Percentiles rank a stretch among this genome's conserved stretches.
These are phyloP conservation scores for Heterochromis multidens DNA, from an alignment of 2,113 vertebrate species.

Conservation along the genomic window DNA sequence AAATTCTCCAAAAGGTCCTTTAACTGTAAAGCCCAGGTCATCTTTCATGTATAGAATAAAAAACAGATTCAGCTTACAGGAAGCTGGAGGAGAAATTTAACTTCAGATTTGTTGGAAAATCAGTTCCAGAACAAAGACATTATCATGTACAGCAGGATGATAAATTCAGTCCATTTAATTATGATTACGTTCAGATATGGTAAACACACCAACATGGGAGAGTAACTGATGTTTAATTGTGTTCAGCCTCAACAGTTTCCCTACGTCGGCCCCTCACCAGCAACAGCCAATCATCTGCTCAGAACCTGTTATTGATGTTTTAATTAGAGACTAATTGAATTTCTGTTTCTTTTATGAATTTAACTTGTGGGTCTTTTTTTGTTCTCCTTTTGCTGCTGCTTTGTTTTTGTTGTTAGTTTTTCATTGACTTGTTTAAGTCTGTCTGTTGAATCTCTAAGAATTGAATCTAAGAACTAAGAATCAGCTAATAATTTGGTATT, in stretches of 20 bases:
- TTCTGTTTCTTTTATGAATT: rapidly evolving
- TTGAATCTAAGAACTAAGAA: too few relatives aligned
- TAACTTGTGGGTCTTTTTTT: neutral
- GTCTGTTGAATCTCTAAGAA: too few relatives aligned
- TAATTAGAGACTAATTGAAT: neutral
- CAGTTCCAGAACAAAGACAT: neutral
- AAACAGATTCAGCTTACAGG: neutral
- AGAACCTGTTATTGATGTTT: neutral
- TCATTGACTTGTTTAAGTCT: too few relatives aligned
- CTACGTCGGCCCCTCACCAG: neutral
- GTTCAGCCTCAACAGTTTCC: neutral
- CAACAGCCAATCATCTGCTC: neutral
- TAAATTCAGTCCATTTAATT: neutral
- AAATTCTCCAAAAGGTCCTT: too few relatives aligned
- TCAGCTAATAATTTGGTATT: too few relatives aligned
- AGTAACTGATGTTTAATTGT: neutral
- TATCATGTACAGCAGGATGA: neutral
- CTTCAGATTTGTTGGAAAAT: neutral
- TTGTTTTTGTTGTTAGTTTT: too few relatives aligned
- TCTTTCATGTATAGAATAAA: too few relatives aligned
- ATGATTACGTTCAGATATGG: neutral
- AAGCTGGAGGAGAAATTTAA: neutral
- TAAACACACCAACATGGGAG: neutral
- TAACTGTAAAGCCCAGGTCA: too few relatives aligned
- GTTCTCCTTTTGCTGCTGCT: neutral